A percentile compares a stretch with the other conserved stretches of the same genome.
These are phyloP conservation scores for Eremobia ochroleuca DNA, from an alignment of 2,888 invertebrate genomes.

Conservation along the genomic window DNA sequence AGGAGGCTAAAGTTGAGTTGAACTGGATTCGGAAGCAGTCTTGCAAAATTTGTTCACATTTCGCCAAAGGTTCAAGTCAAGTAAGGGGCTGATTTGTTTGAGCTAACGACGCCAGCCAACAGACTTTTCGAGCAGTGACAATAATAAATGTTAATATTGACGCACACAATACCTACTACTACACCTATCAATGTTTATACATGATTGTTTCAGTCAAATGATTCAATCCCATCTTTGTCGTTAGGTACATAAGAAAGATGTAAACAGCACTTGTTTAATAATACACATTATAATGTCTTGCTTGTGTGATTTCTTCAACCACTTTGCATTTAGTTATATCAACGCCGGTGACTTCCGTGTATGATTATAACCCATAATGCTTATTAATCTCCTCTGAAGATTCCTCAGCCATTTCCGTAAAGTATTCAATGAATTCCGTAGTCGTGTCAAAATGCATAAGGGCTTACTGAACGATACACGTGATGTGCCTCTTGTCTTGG, in stretches of 20 bases:
- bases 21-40: not conserved
- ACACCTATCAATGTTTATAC: conserved; percentile 28
- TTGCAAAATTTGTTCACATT: not conserved
- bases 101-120: not conserved
- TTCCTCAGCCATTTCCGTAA: not conserved
- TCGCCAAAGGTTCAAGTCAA: not conserved
- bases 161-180: conserved; percentile 22
- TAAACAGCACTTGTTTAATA: conserved; percentile 47
- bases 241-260: conserved; percentile 39
- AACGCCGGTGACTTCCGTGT: not conserved
- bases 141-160: conserved; percentile 39
- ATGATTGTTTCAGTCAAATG: conserved; percentile 43
- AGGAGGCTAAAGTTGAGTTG: not conserved
- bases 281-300: conserved; percentile 28
- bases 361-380: not conserved
- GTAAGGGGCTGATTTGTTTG: not conserved
- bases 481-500: too few species aligned
- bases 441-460: not conserved
- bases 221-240: conserved; percentile 52
- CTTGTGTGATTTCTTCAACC: conserved; percentile 29
- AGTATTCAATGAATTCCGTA: not conserved
- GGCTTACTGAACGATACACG: not conserved
- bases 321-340: conserved; percentile 19
- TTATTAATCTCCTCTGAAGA: conserved; percentile 1
- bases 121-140: not conserved